phyloP scores from a whole-genome alignment of 2,888 invertebrate genomes.

The Polydesmus complanatus region DNA sequence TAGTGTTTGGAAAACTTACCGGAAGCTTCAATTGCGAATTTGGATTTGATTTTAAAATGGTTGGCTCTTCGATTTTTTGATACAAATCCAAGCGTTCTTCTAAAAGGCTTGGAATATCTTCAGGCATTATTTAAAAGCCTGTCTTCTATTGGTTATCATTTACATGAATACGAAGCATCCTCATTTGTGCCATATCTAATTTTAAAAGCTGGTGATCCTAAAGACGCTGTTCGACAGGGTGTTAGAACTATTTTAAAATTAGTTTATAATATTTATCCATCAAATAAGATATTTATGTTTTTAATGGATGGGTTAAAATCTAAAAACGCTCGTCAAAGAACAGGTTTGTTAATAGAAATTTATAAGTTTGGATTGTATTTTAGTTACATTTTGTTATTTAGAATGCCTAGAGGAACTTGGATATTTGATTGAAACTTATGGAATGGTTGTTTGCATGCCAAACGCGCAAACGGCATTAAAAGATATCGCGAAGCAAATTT shows the following conservation, averaged over 20 bases:
- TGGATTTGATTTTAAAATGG: slow-evolving; percentile 94
- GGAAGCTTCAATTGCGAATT: slow-evolving; percentile 67
- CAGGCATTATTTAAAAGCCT: slow-evolving; percentile 66
- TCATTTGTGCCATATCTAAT: slow-evolving; percentile 91
- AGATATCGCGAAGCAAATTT: slow-evolving; percentile 85
- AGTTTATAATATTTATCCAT: slow-evolving; percentile 72
- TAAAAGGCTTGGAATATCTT: slow-evolving; percentile 88
- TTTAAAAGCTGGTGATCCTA: slow-evolving; percentile 89
- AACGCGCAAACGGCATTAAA: slow-evolving; percentile 64
- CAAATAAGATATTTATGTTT: slow-evolving; percentile 73
- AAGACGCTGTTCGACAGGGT: slow-evolving; percentile 82
- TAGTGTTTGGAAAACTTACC: slow-evolving; percentile 61
- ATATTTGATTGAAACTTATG: slow-evolving; percentile 68
- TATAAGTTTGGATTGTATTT: neutral
- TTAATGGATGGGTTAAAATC: slow-evolving; percentile 91
- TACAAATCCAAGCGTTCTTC: slow-evolving; percentile 91
- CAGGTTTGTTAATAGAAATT: slow-evolving; percentile 39
- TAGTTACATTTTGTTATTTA: slow-evolving; percentile 22
- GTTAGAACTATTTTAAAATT: slow-evolving; percentile 72
- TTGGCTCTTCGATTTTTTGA: slow-evolving; percentile 91
- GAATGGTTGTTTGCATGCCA: slow-evolving; percentile 68
- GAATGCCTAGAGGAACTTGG: slow-evolving; percentile 90
- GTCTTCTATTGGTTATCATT: slow-evolving; percentile 63
- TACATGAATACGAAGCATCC: slow-evolving; percentile 80
- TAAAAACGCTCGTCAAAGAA: slow-evolving; percentile 89